phyloP scores from a whole-genome alignment of 2,113 vertebrate genomes.

The Australoheros scitulus region DNA sequence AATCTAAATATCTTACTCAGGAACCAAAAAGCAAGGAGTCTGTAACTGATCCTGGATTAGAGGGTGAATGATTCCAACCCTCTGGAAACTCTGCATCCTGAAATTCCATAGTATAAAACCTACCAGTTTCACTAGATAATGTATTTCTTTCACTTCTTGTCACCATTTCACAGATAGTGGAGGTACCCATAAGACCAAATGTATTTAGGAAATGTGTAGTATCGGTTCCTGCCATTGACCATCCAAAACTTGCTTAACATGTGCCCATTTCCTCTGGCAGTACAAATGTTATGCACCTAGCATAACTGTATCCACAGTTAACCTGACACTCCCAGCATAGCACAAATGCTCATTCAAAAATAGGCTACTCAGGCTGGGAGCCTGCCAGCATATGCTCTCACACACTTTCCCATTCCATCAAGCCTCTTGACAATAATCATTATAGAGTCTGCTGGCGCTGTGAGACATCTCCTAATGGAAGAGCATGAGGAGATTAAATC shows the following conservation, averaged over 20 bases:
- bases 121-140: not conserved
- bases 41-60: not conserved
- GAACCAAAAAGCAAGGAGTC: not conserved
- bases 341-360: constrained; percentile 41
- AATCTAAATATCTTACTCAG: not conserved
- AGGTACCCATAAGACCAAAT: not conserved
- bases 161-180: not conserved
- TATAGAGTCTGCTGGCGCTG: constrained; percentile 26
- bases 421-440: constrained; percentile 32
- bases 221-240: not conserved
- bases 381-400: constrained; percentile 30
- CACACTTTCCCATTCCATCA: constrained; percentile 34
- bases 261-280: not conserved
- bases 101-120: not conserved
- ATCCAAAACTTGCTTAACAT: not conserved
- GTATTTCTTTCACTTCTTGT: constrained; percentile 1
- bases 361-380: constrained; percentile 27
- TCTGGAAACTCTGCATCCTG: not conserved
- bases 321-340: constrained; percentile 40
- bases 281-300: constrained; percentile 4
- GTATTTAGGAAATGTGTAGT: not conserved
- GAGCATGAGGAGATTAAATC: constrained; percentile 45
- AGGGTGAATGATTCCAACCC: not conserved
- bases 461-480: constrained; percentile 42
- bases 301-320: constrained; percentile 17